Evolutionary conservation across 2,113 vertebrate genomes (phyloP).

Genomic region (Kryptolebias marmoratus): DNA sequence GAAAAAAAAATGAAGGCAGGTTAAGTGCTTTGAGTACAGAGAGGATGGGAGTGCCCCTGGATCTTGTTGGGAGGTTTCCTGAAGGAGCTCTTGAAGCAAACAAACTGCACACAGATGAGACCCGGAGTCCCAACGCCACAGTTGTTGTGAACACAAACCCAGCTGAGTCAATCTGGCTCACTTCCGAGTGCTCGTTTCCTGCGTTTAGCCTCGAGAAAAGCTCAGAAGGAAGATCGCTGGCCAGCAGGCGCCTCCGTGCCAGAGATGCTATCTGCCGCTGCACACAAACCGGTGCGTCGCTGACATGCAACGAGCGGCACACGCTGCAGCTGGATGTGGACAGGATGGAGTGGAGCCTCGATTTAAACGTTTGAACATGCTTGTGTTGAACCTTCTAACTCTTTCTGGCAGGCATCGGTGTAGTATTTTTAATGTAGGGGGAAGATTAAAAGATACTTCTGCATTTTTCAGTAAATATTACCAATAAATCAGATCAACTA

Average conservation of each 20-base stretch:
- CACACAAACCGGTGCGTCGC: conserved; percentile 36
- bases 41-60: conserved; percentile 40
- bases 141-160: conserved; percentile 51
- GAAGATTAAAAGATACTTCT: conserved; percentile 23
- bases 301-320: conserved; percentile 51
- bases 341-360: neutral
- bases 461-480: neutral
- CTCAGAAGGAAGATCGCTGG: conserved; percentile 59
- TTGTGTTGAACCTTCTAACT: conserved; percentile 19
- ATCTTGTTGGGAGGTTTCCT: conserved; percentile 45
- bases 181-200: conserved; percentile 68
- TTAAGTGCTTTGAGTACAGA: conserved; percentile 35
- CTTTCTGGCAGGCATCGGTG: conserved; percentile 18
- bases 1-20: conserved; percentile 17
- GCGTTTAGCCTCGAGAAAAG: conserved; percentile 72
- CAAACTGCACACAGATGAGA: conserved; percentile 33
- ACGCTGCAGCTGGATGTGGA: conserved; percentile 40
- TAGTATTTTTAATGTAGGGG: conserved; percentile 1
- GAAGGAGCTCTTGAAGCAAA: conserved; percentile 44
- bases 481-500: neutral
- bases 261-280: conserved; percentile 69
- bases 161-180: conserved; percentile 60
- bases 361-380: conserved; percentile 9
- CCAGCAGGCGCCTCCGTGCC: conserved; percentile 66
- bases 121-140: conserved; percentile 39